These are phyloP conservation scores for Mylabris sibirica DNA, from an alignment of 2,888 invertebrate genomes.

Conservation along the genomic window DNA sequence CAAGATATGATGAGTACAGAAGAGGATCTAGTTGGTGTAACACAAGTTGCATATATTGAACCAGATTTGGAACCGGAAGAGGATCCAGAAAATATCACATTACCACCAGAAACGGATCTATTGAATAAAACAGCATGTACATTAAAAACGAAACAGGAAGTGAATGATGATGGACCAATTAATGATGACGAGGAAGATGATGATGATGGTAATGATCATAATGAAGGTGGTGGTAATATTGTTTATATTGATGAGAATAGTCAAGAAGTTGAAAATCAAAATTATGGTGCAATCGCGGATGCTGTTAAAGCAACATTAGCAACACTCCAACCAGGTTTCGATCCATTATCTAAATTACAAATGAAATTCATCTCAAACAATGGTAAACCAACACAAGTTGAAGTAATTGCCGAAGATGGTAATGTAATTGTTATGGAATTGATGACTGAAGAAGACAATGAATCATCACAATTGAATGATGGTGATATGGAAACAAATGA, in stretches of 20 bases:
- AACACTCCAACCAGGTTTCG: conserved; percentile 52
- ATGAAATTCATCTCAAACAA: conserved; percentile 56
- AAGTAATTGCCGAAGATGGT: conserved; percentile 62
- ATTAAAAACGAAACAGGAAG: conserved; percentile 52
- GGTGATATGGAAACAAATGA: too few relatives aligned
- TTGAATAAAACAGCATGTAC: conserved; percentile 59
- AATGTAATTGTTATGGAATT: conserved; percentile 62
- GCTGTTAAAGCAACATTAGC: conserved; percentile 60
- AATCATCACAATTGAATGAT: conserved; percentile 33
- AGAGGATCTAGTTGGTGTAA: conserved; percentile 58
- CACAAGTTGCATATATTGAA: conserved; percentile 58
- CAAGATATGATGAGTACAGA: conserved; percentile 52
- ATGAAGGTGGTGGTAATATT: conserved; percentile 40
- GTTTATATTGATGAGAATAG: conserved; percentile 45
- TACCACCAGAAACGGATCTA: conserved; percentile 56
- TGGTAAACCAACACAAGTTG: conserved; percentile 59
- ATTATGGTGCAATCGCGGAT: conserved; percentile 59
- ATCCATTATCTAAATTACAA: conserved; percentile 47
- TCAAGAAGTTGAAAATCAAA: conserved; percentile 53
- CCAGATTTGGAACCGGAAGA: conserved; percentile 53
- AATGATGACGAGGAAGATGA: conserved; percentile 2
- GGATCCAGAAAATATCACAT: conserved; percentile 64
- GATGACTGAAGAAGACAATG: conserved; percentile 55
- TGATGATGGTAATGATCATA: conserved; percentile 37
- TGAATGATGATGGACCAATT: conserved; percentile 36